Evolutionary conservation across 2,113 vertebrate species (phyloP).

Genomic region (Pedetes capensis): DNA sequence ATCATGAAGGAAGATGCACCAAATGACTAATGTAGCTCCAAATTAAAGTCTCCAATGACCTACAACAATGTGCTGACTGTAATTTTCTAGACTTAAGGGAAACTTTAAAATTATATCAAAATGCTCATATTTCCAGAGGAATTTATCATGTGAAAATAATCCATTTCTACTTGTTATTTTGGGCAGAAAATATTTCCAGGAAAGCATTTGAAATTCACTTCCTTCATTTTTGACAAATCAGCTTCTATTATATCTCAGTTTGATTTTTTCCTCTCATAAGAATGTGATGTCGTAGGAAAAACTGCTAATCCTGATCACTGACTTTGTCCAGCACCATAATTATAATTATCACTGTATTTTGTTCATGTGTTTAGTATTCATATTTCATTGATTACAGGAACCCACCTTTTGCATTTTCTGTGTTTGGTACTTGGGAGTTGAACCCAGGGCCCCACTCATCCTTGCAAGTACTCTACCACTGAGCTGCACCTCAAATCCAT

Average conservation of each 20-base stretch:
- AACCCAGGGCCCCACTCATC: too few species aligned
- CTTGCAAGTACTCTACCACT: too few species aligned
- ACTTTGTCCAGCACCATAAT: background rate
- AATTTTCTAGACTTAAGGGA: background rate
- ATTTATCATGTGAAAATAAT: background rate
- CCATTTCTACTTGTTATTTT: background rate
- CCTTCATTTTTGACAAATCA: background rate
- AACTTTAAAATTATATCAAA: background rate
- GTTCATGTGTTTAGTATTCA: background rate
- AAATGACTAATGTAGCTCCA: background rate
- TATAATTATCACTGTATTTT: background rate
- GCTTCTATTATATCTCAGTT: background rate
- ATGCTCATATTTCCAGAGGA: background rate
- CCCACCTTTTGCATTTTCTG: too few species aligned
- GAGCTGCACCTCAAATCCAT: too few species aligned
- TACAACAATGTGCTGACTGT: background rate
- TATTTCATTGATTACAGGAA: background rate
- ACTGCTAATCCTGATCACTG: background rate
- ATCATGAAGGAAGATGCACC: background rate
- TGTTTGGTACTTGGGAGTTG: too few species aligned
- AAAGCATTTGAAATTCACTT: background rate
- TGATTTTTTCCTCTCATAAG: background rate
- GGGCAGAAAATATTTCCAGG: background rate
- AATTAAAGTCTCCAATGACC: background rate
- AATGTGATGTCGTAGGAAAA: constrained; percentile 12